Conservation (phyloP, 1,140 invertebrate species). For the Zaprionus vittiger region DNA sequence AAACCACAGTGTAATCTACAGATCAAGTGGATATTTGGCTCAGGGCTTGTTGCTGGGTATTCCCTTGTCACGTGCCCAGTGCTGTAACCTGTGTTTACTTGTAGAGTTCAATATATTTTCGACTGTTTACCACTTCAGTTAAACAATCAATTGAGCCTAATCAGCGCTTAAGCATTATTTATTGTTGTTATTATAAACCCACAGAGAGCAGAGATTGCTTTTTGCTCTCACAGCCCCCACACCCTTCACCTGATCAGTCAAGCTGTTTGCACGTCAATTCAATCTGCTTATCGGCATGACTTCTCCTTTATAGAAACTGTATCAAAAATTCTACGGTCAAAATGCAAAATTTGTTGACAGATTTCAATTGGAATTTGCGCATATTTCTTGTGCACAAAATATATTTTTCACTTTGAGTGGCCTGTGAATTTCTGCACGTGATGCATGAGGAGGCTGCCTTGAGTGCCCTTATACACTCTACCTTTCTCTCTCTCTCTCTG, state of each 20-base stretch:
- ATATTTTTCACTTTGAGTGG: conserved; percentile 11
- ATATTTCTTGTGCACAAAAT: conserved; percentile 14
- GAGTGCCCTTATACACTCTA: background rate
- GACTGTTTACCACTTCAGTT: background rate
- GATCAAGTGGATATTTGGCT: no score
- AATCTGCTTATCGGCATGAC: conserved; percentile 5
- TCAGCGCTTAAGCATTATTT: conserved; percentile 5
- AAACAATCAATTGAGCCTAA: conserved; percentile 1
- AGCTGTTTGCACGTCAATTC: background rate
- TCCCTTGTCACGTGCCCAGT: background rate
- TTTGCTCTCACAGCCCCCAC: no score
- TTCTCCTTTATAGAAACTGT: background rate
- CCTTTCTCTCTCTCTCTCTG: conserved; percentile 3
- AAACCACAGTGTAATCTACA: no score
- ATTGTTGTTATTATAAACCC: background rate
- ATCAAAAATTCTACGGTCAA: background rate
- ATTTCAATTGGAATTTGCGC: conserved; percentile 16
- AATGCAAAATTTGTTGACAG: background rate
- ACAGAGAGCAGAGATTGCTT: background rate
- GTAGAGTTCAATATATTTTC: background rate
- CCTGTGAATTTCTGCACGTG: conserved; percentile 43
- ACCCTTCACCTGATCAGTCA: background rate
- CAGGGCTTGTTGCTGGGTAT: background rate
- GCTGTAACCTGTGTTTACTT: background rate
- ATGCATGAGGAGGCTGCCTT: background rate